Base-by-base conservation (phyloP, 2,113 vertebrate species). In the Chlorodrepanis virens region DNA sequence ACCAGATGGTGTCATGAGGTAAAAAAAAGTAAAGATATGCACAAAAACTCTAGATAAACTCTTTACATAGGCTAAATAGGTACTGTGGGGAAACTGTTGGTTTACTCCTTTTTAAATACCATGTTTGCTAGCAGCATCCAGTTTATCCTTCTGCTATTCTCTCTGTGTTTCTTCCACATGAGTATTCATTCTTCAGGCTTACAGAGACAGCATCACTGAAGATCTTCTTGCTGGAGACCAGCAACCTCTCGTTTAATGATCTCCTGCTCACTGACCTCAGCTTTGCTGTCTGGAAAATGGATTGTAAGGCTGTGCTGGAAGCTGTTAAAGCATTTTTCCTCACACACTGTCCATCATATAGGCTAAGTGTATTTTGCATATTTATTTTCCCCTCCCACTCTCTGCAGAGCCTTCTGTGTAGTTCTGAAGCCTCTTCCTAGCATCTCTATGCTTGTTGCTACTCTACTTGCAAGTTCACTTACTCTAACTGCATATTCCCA, bases 231-330 rank as follows among this genome's bases (percentile, higher is more conserved):
- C n/a, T 45, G 28, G 24, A 83, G 23, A 78, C 6, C 78, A 87
- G 24, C 0, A 0, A 78, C 12, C 18, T 69, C 77, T 72, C 33
- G 14, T 45, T n/a, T 42, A 4, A 0, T 33, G 25, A 67, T 44
- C 11, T 57, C 60, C 40, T 3, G 16, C 21, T 45, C 78, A 33
- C 59, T 68, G 42, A 68, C 18, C 47, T 54, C 53, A 63, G 76
- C 10, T 57, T 54, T 59, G 40, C 61, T 13, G 5, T 31, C 52
- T n/a, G 47, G 23, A 59, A 59, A 68, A 54, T 15, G 13, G 10
- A 7, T 42, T 71, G 68, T 12, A 64, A 1, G 28, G 45, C 54
- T 40, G 11, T 23, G 45, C 27, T 40, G 14, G 50, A 47, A 81
- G 42, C 21, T 84, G 10, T 87, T 60, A 28, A 39, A 78, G 50